These are phyloP conservation scores for Onychostruthus taczanowskii DNA, from an alignment of 2,113 vertebrate genomes.

Conservation along the genomic window DNA sequence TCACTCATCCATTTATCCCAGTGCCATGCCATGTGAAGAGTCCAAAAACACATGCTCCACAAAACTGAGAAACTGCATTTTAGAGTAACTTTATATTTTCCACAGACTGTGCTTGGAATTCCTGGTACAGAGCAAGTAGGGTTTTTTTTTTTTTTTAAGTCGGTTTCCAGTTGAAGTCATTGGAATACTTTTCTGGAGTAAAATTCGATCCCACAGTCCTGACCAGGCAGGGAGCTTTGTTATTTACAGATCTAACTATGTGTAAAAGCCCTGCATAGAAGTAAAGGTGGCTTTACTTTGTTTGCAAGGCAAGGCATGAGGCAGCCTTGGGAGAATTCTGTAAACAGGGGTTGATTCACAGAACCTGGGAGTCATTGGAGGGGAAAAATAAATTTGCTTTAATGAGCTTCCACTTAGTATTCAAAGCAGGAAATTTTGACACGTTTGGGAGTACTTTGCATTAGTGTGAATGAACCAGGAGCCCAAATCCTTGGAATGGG, in stretches of 20 bases:
- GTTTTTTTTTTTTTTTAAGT: not conserved
- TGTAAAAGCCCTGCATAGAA: not conserved
- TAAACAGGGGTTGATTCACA: not conserved
- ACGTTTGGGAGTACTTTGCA: not conserved
- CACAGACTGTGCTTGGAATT: not conserved
- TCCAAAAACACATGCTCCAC: not conserved
- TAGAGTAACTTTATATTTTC: not conserved
- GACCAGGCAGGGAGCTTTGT: not conserved
- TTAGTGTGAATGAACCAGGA: not conserved
- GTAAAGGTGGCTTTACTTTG: not conserved
- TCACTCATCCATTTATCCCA: not conserved
- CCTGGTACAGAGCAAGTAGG: not conserved
- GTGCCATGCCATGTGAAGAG: not conserved
- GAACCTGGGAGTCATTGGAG: not conserved
- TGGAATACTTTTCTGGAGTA: not conserved
- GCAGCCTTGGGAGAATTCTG: not conserved
- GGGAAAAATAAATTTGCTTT: not conserved
- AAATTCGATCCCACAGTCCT: not conserved
- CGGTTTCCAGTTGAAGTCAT: not conserved
- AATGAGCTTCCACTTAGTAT: not conserved
- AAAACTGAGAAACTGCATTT: not conserved
- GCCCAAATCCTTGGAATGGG: not conserved
- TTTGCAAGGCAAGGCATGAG: not conserved
- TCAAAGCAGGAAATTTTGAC: not conserved
- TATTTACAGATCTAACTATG: not conserved